Conservation (phyloP, 2,797 vertebrate genomes). For the Lacerta bilineata region DNA sequence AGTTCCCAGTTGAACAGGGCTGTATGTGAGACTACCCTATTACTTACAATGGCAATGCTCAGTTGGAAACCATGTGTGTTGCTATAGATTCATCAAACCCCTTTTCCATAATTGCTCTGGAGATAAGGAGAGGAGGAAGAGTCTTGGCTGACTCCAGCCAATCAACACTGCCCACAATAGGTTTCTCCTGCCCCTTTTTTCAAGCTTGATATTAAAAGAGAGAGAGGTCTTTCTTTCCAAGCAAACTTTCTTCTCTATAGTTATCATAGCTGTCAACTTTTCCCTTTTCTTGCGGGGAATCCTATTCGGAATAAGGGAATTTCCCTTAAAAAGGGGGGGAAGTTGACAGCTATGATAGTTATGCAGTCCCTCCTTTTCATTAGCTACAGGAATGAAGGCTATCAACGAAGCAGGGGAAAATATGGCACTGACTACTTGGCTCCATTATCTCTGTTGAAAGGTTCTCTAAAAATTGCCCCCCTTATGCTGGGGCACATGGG, state of each 20-base stretch:
- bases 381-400: background rate
- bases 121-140: background rate
- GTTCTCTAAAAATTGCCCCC: background rate
- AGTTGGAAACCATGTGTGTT: background rate
- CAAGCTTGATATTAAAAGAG: background rate
- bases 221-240: too few species aligned
- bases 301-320: too few species aligned
- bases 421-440: background rate
- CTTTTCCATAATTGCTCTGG: background rate
- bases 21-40: background rate
- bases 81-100: background rate
- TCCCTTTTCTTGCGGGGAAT: too few species aligned
- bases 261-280: background rate
- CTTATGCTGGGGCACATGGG: background rate
- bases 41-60: background rate
- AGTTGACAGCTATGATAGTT: background rate
- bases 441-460: background rate
- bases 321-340: too few species aligned
- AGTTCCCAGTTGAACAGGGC: background rate
- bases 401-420: background rate
- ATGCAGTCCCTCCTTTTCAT: background rate
- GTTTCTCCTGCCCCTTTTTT: background rate
- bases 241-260: too few species aligned
- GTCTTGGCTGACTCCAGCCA: background rate
- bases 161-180: background rate